Conservation (phyloP, 1,140 invertebrate genomes). For the Neotoxoptera formosana region DNA sequence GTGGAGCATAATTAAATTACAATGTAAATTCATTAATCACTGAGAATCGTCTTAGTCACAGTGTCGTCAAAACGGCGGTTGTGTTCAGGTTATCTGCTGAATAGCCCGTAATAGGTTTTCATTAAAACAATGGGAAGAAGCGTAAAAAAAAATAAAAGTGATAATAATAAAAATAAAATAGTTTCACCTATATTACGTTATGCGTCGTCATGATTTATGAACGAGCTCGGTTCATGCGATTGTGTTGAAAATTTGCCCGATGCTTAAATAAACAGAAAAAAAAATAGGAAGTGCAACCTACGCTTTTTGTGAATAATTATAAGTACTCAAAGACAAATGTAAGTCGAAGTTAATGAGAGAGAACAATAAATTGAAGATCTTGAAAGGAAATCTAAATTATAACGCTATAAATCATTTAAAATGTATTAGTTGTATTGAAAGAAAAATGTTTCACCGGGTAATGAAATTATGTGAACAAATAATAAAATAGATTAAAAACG, state of each 20-base stretch:
- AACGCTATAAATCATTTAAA: neutral
- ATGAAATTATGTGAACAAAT: neutral
- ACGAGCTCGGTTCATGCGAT: neutral
- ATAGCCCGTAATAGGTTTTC: neutral
- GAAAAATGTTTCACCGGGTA: neutral
- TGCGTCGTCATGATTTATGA: neutral
- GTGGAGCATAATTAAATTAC: neutral
- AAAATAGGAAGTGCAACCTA: neutral
- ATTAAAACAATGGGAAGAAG: conserved; percentile 5
- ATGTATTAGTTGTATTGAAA: neutral
- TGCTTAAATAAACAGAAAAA: neutral
- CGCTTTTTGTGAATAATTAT: neutral
- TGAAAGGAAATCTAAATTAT: neutral
- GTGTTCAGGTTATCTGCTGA: neutral
- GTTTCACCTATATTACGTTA: neutral
- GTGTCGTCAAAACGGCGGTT: neutral
- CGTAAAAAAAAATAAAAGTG: neutral
- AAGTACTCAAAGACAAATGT: neutral
- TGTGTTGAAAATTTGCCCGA: neutral
- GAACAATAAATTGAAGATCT: neutral
- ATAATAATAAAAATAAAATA: neutral
- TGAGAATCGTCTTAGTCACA: neutral
- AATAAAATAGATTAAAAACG: neutral
- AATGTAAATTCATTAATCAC: neutral
- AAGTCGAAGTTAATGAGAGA: neutral